Evolutionary conservation across 2,797 vertebrate genomes (phyloP).

Genomic region (Ataeniobius toweri): DNA sequence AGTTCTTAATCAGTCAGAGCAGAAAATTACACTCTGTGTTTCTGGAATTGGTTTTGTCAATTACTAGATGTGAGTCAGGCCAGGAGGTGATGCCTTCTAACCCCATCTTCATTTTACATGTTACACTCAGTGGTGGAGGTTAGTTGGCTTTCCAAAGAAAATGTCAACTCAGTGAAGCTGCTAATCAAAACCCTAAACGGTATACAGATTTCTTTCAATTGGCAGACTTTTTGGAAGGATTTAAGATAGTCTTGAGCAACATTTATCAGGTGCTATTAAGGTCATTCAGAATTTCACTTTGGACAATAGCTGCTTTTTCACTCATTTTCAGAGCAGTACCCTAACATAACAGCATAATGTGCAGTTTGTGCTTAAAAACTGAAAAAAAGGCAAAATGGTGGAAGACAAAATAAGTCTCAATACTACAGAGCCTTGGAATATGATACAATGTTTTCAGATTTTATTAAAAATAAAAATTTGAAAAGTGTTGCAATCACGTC

Average conservation of each 20-base stretch:
- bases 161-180: background rate
- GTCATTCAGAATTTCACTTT: background rate
- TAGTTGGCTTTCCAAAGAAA: background rate
- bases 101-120: background rate
- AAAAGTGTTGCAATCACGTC: too few species aligned
- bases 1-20: constrained; percentile 22
- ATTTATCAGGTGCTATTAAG: background rate
- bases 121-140: background rate
- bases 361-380: background rate
- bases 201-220: background rate
- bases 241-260: background rate
- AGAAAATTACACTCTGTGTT: constrained; percentile 20
- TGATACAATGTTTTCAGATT: too few species aligned
- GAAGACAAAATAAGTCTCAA: too few species aligned
- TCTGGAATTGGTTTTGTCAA: background rate
- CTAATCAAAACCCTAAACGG: background rate
- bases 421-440: too few species aligned
- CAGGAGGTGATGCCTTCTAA: background rate
- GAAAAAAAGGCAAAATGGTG: background rate
- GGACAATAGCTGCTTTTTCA: background rate
- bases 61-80: background rate
- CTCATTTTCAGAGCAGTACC: background rate
- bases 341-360: background rate
- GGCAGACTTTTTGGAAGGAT: background rate
- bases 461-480: too few species aligned